These are phyloP conservation scores for Branchipolynoe longqiensis DNA, from an alignment of 2,888 invertebrate genomes.

Conservation along the genomic window DNA sequence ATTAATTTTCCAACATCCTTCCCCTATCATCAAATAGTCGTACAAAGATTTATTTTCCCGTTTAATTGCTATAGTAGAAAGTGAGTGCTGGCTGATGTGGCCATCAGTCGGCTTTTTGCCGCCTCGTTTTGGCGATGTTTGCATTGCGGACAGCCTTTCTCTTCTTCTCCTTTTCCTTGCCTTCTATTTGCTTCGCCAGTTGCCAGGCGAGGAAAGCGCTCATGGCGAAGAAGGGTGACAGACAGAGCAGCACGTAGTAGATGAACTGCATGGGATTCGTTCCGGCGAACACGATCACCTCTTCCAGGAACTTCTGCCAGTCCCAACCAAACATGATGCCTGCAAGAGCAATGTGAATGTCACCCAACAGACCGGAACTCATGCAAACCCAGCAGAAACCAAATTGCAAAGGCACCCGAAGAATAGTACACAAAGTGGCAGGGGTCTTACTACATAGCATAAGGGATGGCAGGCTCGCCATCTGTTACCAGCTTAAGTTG, in stretches of 20 bases:
- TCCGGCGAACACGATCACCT: slow-evolving; percentile 79
- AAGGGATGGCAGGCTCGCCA: no score
- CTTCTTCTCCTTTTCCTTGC: slow-evolving; percentile 83
- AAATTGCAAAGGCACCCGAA: no score
- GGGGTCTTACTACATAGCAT: no score
- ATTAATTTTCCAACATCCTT: no score
- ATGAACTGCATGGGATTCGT: slow-evolving; percentile 83
- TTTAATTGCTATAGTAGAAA: slow-evolving; percentile 35
- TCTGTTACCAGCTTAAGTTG: no score
- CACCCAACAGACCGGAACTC: no score
- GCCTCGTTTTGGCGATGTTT: slow-evolving; percentile 80
- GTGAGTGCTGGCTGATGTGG: neutral
- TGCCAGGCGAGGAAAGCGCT: slow-evolving; percentile 84
- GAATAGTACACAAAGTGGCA: no score
- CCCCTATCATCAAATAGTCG: no score
- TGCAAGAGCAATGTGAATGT: no score
- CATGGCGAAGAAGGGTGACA: slow-evolving; percentile 83
- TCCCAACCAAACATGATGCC: slow-evolving; percentile 70
- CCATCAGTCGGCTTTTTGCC: slow-evolving; percentile 70
- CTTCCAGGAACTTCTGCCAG: slow-evolving; percentile 75
- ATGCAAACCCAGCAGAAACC: no score
- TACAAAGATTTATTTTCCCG: no score
- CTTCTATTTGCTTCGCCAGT: slow-evolving; percentile 83
- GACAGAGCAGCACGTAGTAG: slow-evolving; percentile 83
- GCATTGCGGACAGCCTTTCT: slow-evolving; percentile 81